A percentile compares a stretch with the other conserved stretches of the same genome.
phyloP scores from a whole-genome alignment of 2,797 vertebrate species.

The Notolabrus celidotus region DNA sequence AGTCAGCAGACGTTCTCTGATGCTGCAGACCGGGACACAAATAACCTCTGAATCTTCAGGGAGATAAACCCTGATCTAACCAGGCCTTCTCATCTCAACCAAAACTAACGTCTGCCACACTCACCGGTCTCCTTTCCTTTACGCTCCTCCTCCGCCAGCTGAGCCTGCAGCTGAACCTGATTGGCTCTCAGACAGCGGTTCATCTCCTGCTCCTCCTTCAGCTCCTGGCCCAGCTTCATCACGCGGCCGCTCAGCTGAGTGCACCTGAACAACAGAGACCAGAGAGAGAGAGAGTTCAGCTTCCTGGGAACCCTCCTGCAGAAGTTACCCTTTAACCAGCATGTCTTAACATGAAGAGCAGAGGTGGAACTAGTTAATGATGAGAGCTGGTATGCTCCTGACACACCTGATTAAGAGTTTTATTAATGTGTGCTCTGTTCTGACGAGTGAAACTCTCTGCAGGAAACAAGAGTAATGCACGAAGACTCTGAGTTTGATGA shows the following conservation, averaged over 20 bases:
- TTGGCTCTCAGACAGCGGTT: conserved; percentile 95
- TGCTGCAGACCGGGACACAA: not conserved
- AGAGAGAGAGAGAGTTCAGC: not conserved
- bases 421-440: not conserved
- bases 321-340: not conserved
- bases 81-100: too few species aligned
- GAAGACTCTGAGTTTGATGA: too few species aligned
- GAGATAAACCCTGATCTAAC: too few species aligned
- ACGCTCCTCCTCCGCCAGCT: conserved; percentile 92
- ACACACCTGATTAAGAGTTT: not conserved
- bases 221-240: conserved; percentile 90
- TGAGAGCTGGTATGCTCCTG: too few species aligned
- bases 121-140: conserved; percentile 85
- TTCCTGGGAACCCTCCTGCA: not conserved
- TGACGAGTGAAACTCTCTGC: too few species aligned
- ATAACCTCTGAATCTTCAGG: not conserved
- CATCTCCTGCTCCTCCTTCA: conserved; percentile 98
- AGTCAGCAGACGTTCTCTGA: conserved; percentile 33
- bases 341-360: not conserved
- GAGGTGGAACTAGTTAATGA: too few species aligned
- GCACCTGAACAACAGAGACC: conserved; percentile 81
- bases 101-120: conserved; percentile 7
- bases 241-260: conserved; percentile 90
- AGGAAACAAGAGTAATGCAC: too few species aligned
- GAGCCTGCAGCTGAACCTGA: conserved; percentile 91